phyloP scores from a whole-genome alignment of 2,797 vertebrate genomes.

The Halcyon leucocephala region DNA sequence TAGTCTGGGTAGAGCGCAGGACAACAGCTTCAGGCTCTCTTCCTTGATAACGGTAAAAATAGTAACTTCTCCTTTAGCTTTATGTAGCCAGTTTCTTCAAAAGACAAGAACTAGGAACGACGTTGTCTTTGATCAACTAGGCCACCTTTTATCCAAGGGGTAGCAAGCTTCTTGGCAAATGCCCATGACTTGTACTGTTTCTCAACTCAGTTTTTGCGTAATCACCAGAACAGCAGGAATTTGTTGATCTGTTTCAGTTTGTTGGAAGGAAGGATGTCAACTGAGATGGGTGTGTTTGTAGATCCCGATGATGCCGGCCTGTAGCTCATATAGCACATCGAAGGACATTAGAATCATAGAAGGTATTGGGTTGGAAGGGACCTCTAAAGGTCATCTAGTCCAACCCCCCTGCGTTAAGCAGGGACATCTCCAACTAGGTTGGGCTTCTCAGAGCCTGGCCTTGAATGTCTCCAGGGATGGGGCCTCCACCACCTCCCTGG shows the following conservation, averaged over 20 bases:
- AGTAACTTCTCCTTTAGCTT: background rate
- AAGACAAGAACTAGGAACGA: background rate
- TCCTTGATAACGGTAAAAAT: background rate
- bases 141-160: background rate
- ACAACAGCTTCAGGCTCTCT: background rate
- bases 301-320: background rate
- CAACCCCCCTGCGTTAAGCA: too few relatives aligned
- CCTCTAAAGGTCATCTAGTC: too few relatives aligned
- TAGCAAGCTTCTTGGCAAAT: background rate
- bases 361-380: too few relatives aligned
- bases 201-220: background rate
- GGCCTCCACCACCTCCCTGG: too few relatives aligned
- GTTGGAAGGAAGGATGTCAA: background rate
- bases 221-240: background rate
- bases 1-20: background rate
- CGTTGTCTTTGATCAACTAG: background rate
- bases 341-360: background rate
- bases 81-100: background rate
- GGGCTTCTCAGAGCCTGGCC: too few relatives aligned
- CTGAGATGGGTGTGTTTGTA: background rate
- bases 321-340: background rate
- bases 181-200: rapidly evolving
- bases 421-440: too few relatives aligned
- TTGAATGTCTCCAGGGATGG: too few relatives aligned
- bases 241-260: background rate